Conservation (phyloP, 1,140 invertebrate species). For the Bombus huntii region DNA sequence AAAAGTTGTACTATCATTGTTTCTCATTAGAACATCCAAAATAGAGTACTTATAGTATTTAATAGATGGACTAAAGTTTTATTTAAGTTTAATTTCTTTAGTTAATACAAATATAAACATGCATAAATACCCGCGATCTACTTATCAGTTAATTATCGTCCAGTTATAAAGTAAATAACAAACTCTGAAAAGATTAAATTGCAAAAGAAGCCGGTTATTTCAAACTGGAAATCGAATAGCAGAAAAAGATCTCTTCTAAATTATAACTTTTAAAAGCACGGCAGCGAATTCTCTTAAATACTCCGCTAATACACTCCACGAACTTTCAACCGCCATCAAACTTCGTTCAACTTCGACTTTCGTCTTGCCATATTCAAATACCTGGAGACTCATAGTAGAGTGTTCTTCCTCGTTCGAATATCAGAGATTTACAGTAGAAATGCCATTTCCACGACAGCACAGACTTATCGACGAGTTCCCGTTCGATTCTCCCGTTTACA, state of each 20-base stretch:
- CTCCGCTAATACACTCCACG: neutral
- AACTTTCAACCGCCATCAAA: neutral
- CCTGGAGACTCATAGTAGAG: neutral
- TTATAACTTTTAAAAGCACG: neutral
- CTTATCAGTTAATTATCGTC: neutral
- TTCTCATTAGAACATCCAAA: neutral
- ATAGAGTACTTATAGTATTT: too few species aligned
- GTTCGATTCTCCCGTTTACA: neutral
- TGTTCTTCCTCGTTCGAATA: neutral
- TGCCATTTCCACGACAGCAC: neutral
- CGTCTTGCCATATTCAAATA: neutral
- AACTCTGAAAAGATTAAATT: neutral
- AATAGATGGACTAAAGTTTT: too few species aligned
- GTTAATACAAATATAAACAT: too few species aligned
- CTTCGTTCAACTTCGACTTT: neutral
- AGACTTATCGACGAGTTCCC: slow-evolving; percentile 5
- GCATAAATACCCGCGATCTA: too few species aligned
- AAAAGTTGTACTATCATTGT: neutral
- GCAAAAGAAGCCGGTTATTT: neutral
- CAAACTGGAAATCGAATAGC: neutral
- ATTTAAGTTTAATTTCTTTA: too few species aligned
- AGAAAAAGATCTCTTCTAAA: neutral
- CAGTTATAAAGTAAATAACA: neutral
- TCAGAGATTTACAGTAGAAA: neutral
- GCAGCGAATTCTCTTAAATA: neutral